Conservation (phyloP, 2,888 invertebrate genomes). For the Camptogramma bilineatum region DNA sequence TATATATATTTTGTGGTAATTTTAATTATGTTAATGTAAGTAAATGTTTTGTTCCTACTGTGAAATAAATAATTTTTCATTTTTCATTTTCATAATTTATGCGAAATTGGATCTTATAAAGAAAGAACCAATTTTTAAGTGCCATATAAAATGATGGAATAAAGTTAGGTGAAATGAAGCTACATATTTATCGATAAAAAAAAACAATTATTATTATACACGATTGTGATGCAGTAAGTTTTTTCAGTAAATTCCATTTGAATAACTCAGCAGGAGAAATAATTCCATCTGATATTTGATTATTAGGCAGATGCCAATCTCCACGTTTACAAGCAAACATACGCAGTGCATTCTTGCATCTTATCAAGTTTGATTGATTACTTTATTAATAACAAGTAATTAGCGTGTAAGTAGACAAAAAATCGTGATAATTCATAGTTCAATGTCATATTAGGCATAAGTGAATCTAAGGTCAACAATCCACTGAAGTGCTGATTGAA, state of each 20-base stretch:
- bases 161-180: too few species aligned
- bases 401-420: constrained; percentile 33
- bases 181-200: too few species aligned
- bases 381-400: constrained; percentile 33
- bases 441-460: constrained; percentile 33
- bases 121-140: too few species aligned
- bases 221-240: neutral
- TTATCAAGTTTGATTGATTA: constrained; percentile 29
- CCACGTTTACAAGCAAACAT: constrained; percentile 10
- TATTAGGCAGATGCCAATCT: neutral
- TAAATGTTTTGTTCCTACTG: too few species aligned
- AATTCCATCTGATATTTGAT: neutral
- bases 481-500: constrained; percentile 7
- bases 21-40: too few species aligned
- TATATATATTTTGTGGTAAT: too few species aligned
- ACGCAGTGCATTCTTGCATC: neutral
- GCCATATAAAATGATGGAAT: too few species aligned
- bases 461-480: constrained; percentile 23
- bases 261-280: neutral
- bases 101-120: too few species aligned
- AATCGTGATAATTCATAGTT: constrained; percentile 38
- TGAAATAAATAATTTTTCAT: too few species aligned
- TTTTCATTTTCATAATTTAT: too few species aligned
- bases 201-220: neutral
- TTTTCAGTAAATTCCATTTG: neutral